Conservation (phyloP, 2,888 invertebrate genomes). For the Seladonia tumulorum region DNA sequence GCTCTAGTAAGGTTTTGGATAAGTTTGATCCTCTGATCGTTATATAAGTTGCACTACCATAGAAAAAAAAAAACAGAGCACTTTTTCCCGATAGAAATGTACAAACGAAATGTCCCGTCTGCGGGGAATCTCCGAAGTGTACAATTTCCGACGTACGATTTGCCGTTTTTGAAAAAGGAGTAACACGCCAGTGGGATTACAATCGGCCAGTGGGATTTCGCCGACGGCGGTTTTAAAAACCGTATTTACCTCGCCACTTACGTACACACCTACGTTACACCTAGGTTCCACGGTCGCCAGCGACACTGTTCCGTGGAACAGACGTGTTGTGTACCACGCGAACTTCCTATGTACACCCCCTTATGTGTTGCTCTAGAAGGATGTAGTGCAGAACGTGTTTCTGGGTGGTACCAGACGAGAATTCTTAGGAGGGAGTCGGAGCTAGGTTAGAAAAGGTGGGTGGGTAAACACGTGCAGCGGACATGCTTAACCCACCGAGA, state of each 20-base stretch:
- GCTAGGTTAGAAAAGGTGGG: constrained; percentile 35
- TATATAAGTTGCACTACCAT: too few species aligned
- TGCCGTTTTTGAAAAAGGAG: constrained; percentile 6
- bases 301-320: constrained; percentile 36
- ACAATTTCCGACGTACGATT: not conserved
- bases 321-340: constrained; percentile 27
- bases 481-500: constrained; percentile 60
- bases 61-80: too few species aligned
- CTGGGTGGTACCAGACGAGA: constrained; percentile 45
- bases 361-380: constrained; percentile 2
- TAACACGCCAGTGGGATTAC: constrained; percentile 66
- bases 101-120: not conserved
- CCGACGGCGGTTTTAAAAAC: constrained; percentile 60
- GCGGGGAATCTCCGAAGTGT: not conserved
- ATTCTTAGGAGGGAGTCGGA: constrained; percentile 52
- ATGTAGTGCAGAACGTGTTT: constrained; percentile 32
- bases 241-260: constrained; percentile 68
- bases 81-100: too few species aligned
- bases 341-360: constrained; percentile 22
- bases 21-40: too few species aligned
- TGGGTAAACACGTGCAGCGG: constrained; percentile 53
- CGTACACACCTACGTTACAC: constrained; percentile 56
- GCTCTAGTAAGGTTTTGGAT: too few species aligned
- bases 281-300: constrained; percentile 61
- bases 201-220: constrained; percentile 60